phyloP scores from a whole-genome alignment of 1,140 invertebrate genomes.

The Papilio polytes region DNA sequence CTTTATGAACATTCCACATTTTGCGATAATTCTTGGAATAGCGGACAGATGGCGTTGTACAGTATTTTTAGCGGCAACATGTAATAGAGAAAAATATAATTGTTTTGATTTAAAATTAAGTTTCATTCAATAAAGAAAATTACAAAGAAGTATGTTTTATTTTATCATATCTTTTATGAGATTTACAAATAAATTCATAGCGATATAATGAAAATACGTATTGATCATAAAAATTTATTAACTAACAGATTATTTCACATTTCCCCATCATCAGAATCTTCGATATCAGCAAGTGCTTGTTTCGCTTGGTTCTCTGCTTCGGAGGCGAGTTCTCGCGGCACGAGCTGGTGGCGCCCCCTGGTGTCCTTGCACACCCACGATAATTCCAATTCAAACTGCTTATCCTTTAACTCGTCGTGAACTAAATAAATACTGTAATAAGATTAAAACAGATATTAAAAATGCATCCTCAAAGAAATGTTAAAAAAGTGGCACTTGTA shows the following conservation, averaged over 20 bases:
- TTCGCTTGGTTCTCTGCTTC: slow-evolving; percentile 77
- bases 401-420: slow-evolving; percentile 99
- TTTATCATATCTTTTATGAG: slow-evolving; percentile 9
- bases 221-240: slow-evolving; percentile 68
- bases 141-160: background rate
- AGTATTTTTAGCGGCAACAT: background rate
- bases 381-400: slow-evolving; percentile 98
- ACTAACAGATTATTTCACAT: slow-evolving; percentile 70
- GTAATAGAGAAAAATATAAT: no score
- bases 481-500: no score
- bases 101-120: no score
- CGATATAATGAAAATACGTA: slow-evolving; percentile 38
- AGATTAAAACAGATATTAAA: slow-evolving; percentile 41
- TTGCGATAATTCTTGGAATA: background rate
- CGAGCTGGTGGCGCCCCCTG: slow-evolving; percentile 89
- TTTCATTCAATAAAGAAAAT: slow-evolving; percentile 26
- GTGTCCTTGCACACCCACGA: slow-evolving; percentile 97
- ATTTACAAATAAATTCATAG: background rate
- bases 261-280: slow-evolving; percentile 81
- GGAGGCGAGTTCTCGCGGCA: slow-evolving; percentile 83
- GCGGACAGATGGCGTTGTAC: background rate
- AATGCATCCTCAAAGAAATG: no score
- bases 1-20: background rate
- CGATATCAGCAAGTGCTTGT: slow-evolving; percentile 78
- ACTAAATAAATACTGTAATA: slow-evolving; percentile 95